Evolutionary conservation across 37 sponge, comb jelly and placozoan species (phyloP).

Genomic region (Hormiphora californensis): DNA sequence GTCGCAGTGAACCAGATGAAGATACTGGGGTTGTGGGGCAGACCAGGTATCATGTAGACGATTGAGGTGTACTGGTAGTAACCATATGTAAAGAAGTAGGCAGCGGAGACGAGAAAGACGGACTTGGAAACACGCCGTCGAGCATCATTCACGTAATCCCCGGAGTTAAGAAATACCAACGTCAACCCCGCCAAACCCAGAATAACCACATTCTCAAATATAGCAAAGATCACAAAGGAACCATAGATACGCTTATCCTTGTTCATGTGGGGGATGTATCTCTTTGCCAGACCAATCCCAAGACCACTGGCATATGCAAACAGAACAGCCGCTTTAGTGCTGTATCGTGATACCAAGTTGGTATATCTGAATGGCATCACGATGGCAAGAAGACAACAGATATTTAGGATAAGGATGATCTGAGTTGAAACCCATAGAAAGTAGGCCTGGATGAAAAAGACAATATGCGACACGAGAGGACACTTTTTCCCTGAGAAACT

Average conservation of each 20-base stretch:
- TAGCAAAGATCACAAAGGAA: neutral
- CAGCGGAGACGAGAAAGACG: neutral
- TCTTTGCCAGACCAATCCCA: neutral
- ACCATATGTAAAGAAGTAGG: slow-evolving; percentile 23
- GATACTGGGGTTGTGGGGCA: neutral
- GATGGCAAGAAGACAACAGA: neutral
- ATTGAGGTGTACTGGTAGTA: slow-evolving; percentile 10
- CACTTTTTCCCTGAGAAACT: neutral
- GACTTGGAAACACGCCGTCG: neutral
- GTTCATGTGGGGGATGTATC: neutral
- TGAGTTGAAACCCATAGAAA: neutral
- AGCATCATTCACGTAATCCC: neutral
- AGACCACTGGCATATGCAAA: neutral
- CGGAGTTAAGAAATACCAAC: neutral
- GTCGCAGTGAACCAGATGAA: slow-evolving; percentile 12
- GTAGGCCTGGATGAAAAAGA: slow-evolving; percentile 13
- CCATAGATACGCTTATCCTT: neutral
- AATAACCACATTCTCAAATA: neutral
- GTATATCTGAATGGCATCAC: neutral
- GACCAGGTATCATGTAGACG: slow-evolving; percentile 48
- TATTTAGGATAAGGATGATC: neutral
- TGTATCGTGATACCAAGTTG: neutral
- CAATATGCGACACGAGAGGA: neutral
- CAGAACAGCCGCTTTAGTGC: neutral
- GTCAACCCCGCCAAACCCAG: neutral